Evolutionary conservation across 2,113 vertebrate genomes (phyloP), one percentile per base, ranked within the genome.

Genomic region (Engystomops pustulosus): DNA sequence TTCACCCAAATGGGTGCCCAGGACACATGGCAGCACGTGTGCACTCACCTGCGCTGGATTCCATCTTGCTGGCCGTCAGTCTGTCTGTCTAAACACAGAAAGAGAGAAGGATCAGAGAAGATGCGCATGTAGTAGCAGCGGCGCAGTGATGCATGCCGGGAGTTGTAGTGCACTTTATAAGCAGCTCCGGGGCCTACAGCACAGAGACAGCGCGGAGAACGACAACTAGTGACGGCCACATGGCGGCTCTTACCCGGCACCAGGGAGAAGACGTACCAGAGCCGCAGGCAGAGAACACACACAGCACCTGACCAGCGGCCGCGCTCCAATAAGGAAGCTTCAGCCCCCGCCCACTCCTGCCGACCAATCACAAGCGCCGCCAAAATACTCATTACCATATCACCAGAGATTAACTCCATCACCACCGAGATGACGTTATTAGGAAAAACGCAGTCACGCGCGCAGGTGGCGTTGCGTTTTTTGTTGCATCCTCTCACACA

Each of bases 141-240:
- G 7, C 1, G 1, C 11, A 3, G 9, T 4, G 6, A 14, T 12
- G 60, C 27, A 65, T 18, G 4, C 1, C 32, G 60, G 60, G 27
- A 65, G 6, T 65, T 65, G 60, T 65, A 65, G 60, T 34, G 27
- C 60, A 15, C 58, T 92, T 87, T 92, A 91, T 86, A 87, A 90
- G 87, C 87, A 88, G 89, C 91, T 89, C 86, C 91, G 15, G 5
- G 15, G 44, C 14, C 6, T 89, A 60, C 90, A 89, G 83, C 84
- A 88, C 90, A 53, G 47, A 53, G 4, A 6, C 20, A 0, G 20
- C 10, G 49, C 1, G 49, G 18, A n/a, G 18, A n/a, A 27, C 4
- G 38, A 8, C 4, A 41, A 41, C 38, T 41, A 41, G 8, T 5
- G 38, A 4, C 38, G 55, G n/a, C n/a, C 20, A 23, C 53, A 12